phyloP scores from a whole-genome alignment of 2,888 invertebrate species.

The Steinernema carpocapsae region DNA sequence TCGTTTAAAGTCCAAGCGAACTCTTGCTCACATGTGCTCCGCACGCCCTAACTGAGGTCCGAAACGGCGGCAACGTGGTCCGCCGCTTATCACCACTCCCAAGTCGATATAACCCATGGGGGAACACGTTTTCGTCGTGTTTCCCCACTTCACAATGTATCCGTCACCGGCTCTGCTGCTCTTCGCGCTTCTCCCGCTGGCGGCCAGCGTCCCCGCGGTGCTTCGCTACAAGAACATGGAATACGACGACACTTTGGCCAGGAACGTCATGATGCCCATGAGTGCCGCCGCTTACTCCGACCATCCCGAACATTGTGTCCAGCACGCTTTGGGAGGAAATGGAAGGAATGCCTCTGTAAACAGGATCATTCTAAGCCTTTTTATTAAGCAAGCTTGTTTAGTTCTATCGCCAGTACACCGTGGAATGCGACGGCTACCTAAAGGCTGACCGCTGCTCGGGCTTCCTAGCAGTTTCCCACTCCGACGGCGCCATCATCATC shows the following conservation, averaged over 20 bases:
- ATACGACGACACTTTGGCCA: conserved; percentile 22
- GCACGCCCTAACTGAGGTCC: too few relatives aligned
- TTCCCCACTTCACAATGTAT: neutral
- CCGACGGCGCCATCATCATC: conserved; percentile 51
- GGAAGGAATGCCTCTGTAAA: conserved; percentile 38
- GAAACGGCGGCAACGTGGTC: too few relatives aligned
- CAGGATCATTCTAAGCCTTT: too few relatives aligned
- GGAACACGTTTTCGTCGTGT: too few relatives aligned
- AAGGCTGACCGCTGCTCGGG: conserved; percentile 43
- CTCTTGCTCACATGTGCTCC: too few relatives aligned
- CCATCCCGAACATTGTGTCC: conserved; percentile 52
- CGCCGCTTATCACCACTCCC: too few relatives aligned
- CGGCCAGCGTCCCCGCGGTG: neutral
- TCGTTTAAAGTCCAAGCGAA: too few relatives aligned
- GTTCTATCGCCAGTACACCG: neutral
- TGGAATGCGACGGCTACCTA: neutral
- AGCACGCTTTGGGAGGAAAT: conserved; percentile 40
- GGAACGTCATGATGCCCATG: conserved; percentile 51
- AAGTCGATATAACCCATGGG: too few relatives aligned
- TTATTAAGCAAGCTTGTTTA: neutral
- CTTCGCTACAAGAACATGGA: neutral
- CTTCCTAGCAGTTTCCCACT: conserved; percentile 47
- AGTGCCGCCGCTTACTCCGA: conserved; percentile 56
- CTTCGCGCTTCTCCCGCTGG: neutral
- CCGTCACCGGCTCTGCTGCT: neutral